Conservation (phyloP, 2,113 vertebrate species). For the Osmerus mordax region DNA sequence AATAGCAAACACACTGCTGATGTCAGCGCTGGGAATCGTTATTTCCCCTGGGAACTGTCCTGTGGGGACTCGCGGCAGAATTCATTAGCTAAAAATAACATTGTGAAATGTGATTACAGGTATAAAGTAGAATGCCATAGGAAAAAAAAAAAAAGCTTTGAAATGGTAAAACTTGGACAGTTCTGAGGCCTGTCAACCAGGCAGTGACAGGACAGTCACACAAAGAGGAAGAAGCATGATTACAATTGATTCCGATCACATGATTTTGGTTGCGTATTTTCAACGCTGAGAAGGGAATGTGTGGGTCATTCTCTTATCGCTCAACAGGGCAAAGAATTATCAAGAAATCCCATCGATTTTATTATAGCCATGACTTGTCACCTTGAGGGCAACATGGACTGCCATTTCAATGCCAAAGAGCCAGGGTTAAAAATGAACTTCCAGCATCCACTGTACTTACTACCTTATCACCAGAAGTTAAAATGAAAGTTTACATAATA, state of each 20-base stretch:
- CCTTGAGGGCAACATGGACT: no score
- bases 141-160: constrained; percentile 37
- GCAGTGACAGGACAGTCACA: not conserved
- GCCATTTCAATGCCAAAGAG: no score
- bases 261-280: not conserved
- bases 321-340: no score
- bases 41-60: constrained; percentile 62
- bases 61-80: constrained; percentile 48
- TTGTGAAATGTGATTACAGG: constrained; percentile 57
- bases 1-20: constrained; percentile 54
- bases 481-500: not conserved
- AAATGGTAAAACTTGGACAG: constrained; percentile 54
- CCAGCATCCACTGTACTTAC: no score
- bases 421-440: no score
- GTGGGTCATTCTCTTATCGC: no score
- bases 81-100: constrained; percentile 69
- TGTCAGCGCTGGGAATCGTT: constrained; percentile 60
- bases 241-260: constrained; percentile 23
- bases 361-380: no score
- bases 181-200: constrained; percentile 27
- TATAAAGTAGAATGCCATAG: constrained; percentile 44
- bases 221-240: constrained; percentile 29
- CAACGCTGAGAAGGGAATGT: not conserved
- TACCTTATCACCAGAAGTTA: no score
- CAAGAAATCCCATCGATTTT: no score